A percentile compares a stretch with the other conserved stretches of the same genome.
Evolutionary conservation across 2,888 invertebrate genomes (phyloP).

Genomic region (Deilephila porcellus): DNA sequence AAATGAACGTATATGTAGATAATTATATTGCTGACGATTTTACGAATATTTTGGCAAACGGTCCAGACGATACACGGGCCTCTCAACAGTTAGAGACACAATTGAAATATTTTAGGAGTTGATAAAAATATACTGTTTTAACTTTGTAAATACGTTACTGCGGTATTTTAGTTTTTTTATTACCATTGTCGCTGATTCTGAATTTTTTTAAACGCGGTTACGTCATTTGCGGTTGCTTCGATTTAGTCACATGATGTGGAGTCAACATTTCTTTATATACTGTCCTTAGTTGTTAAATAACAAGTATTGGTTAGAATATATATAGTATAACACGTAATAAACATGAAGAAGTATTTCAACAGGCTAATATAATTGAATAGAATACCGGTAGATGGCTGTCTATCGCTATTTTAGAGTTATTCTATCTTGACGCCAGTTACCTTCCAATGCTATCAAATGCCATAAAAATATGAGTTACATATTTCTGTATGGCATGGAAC

Average conservation of each 20-base stretch:
- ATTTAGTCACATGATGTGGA: background rate
- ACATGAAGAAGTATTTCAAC: too few species aligned
- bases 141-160: background rate
- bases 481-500: too few species aligned
- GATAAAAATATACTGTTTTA: slow-evolving; percentile 2
- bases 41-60: slow-evolving; percentile 61
- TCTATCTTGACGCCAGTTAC: too few species aligned
- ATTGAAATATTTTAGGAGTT: slow-evolving; percentile 1
- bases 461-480: too few species aligned
- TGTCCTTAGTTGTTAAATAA: background rate
- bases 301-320: too few species aligned
- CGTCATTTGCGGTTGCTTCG: background rate
- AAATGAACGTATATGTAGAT: slow-evolving; percentile 32
- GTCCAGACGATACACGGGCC: slow-evolving; percentile 53
- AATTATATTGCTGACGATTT: slow-evolving; percentile 46
- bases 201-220: background rate
- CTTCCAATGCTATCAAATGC: too few species aligned
- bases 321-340: too few species aligned
- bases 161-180: slow-evolving; percentile 16
- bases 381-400: too few species aligned
- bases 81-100: slow-evolving; percentile 9
- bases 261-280: background rate
- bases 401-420: too few species aligned
- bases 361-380: too few species aligned
- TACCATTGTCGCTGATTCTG: background rate